Conservation (phyloP, 2,113 vertebrate species). For the Esox niger region DNA sequence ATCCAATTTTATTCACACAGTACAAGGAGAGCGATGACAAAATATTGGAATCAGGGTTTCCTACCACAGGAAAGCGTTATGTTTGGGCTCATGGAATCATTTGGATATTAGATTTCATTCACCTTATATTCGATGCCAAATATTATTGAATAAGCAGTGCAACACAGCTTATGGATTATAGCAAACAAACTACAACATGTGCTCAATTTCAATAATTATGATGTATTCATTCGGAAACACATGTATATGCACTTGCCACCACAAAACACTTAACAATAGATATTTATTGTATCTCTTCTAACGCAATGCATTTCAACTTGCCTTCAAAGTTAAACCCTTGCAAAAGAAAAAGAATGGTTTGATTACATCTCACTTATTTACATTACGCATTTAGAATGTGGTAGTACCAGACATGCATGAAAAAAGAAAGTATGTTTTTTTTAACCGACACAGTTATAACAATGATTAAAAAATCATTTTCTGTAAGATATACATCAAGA, state of each 20-base stretch:
- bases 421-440: not conserved
- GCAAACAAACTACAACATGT: conserved; percentile 48
- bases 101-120: conserved; percentile 69
- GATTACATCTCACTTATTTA: no score
- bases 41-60: conserved; percentile 69
- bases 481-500: conserved; percentile 30
- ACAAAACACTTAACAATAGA: no score
- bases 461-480: conserved; percentile 26
- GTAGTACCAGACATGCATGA: not conserved
- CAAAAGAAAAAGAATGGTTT: not conserved
- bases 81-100: conserved; percentile 69
- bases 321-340: conserved; percentile 60
- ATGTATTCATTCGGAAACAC: no score
- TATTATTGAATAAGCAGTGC: conserved; percentile 70
- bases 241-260: no score
- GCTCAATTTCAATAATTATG: no score
- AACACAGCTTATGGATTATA: conserved; percentile 64
- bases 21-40: conserved; percentile 47
- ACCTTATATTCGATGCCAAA: conserved; percentile 66
- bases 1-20: conserved; percentile 64
- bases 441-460: no score
- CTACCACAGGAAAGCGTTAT: conserved; percentile 61
- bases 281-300: no score
- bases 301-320: conserved; percentile 48
- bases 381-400: conserved; percentile 38